phyloP scores from a whole-genome alignment of 2,797 vertebrate species.

The Simalia tracyae region DNA sequence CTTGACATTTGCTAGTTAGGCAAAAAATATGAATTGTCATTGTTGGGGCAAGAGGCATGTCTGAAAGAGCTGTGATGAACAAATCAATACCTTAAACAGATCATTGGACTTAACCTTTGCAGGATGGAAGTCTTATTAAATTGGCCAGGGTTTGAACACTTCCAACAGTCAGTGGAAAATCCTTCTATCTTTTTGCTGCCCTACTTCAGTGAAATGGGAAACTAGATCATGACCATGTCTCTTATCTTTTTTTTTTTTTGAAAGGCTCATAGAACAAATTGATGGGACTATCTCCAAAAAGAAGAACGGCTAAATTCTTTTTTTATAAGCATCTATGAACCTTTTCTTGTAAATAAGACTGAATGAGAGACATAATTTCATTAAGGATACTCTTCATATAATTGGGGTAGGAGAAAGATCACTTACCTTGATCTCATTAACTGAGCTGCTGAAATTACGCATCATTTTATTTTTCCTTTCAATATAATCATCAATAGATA shows the following conservation, averaged over 20 bases:
- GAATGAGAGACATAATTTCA: not conserved
- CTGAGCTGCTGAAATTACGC: constrained; percentile 70
- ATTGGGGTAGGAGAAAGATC: not conserved
- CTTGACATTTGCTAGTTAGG: not conserved
- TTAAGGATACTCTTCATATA: not conserved
- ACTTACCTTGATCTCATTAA: constrained; percentile 82
- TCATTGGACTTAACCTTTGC: not conserved
- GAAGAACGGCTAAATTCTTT: not conserved
- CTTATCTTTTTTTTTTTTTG: not conserved
- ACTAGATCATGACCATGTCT: not conserved
- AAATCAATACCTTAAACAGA: not conserved
- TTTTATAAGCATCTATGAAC: not conserved
- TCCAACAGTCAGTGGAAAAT: not conserved
- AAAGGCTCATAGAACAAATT: not conserved
- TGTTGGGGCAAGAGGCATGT: not conserved
- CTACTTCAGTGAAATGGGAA: not conserved
- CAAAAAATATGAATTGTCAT: not conserved
- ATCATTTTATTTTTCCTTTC: constrained; percentile 84
- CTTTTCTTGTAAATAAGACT: not conserved
- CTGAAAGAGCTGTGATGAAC: not conserved
- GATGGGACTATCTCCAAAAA: not conserved
- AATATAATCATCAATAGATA: constrained; percentile 90
- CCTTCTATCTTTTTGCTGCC: too few relatives aligned
- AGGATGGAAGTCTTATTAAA: not conserved
- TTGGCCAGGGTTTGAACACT: not conserved